phyloP scores from a whole-genome alignment of 2,797 vertebrate genomes.

The Gambusia yucatana region DNA sequence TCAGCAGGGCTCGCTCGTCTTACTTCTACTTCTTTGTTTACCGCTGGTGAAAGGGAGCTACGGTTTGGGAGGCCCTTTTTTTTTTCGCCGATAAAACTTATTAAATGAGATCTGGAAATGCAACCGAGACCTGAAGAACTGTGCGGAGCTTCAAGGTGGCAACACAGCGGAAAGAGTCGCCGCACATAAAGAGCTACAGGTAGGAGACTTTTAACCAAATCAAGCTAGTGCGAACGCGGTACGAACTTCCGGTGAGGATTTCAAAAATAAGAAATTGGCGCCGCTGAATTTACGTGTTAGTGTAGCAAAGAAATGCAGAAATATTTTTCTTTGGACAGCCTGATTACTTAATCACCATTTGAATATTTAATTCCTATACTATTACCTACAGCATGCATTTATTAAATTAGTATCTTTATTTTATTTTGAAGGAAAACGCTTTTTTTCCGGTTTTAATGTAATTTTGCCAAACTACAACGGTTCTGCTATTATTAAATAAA shows the following conservation, averaged over 20 bases:
- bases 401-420: neutral
- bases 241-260: neutral
- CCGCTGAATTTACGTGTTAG: neutral
- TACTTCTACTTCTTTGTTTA: neutral
- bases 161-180: constrained; percentile 17
- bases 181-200: constrained; percentile 56
- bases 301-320: neutral
- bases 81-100: neutral
- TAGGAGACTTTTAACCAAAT: constrained; percentile 28
- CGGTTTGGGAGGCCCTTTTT: neutral
- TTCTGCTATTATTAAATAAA: neutral
- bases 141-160: neutral
- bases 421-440: constrained; percentile 34
- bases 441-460: neutral
- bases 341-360: neutral
- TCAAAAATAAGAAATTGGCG: constrained; percentile 28
- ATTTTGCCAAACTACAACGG: neutral
- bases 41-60: neutral
- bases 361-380: neutral
- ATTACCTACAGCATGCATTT: too few species aligned
- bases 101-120: constrained; percentile 11
- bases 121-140: neutral
- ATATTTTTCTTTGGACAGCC: neutral
- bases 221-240: neutral
- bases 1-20: neutral